phyloP scores from a whole-genome alignment of 2,113 vertebrate genomes.

The Noturus placidus region DNA sequence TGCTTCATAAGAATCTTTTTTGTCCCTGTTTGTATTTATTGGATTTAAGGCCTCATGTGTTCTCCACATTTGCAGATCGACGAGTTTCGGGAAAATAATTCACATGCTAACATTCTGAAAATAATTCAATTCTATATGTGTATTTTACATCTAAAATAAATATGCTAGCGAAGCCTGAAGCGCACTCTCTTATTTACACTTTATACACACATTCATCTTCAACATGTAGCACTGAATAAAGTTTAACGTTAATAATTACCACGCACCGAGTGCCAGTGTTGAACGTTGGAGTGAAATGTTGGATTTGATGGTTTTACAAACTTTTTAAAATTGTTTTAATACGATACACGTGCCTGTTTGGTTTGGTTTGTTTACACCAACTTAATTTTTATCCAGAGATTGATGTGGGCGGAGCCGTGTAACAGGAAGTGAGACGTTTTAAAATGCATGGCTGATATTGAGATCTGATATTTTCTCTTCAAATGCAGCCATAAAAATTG shows the following conservation, averaged over 20 bases:
- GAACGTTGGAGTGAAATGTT: neutral
- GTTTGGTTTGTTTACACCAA: neutral
- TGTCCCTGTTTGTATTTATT: neutral
- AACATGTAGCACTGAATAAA: neutral
- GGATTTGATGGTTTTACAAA: no score
- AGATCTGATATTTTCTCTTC: neutral
- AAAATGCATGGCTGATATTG: neutral
- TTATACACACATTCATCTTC: neutral
- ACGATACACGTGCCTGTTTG: neutral
- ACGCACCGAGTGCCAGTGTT: neutral
- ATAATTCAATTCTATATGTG: neutral
- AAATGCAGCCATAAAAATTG: neutral
- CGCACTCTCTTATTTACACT: neutral
- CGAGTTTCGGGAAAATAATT: neutral
- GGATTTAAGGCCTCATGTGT: neutral
- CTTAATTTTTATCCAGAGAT: neutral
- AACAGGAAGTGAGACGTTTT: neutral
- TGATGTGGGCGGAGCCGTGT: neutral
- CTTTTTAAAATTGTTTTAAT: neutral
- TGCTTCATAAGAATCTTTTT: neutral
- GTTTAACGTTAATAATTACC: neutral
- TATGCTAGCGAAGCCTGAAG: neutral
- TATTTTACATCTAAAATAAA: neutral
- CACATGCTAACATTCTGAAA: neutral
- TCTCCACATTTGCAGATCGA: neutral